Conservation (phyloP, 2,113 vertebrate genomes). For the Osmerus eperlanus region DNA sequence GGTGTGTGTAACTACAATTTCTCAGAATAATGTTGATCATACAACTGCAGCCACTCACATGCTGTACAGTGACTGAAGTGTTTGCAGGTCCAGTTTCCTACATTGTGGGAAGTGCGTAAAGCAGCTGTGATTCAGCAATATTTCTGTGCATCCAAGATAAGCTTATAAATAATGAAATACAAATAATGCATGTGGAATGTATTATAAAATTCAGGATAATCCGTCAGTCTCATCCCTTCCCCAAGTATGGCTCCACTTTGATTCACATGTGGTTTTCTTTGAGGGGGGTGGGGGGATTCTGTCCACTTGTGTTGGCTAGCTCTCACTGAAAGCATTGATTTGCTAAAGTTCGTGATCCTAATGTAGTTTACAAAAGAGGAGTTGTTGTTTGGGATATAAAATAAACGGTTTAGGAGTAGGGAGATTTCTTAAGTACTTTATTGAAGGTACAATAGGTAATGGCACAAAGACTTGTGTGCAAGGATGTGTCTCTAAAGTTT, state of each 20-base stretch:
- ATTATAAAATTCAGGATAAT: constrained; percentile 42
- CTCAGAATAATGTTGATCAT: no score
- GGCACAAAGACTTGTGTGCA: neutral
- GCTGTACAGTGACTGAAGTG: constrained; percentile 29
- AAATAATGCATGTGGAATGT: constrained; percentile 47
- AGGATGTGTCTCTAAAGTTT: constrained; percentile 52
- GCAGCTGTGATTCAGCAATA: constrained; percentile 48
- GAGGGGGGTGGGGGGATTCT: neutral
- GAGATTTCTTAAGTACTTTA: no score
- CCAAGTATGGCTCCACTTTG: constrained; percentile 55
- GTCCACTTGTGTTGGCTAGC: no score
- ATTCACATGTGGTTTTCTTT: constrained; percentile 55
- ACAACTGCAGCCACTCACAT: no score
- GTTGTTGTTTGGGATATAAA: no score
- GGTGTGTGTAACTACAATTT: no score
- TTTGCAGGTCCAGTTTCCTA: constrained; percentile 38
- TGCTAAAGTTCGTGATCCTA: no score
- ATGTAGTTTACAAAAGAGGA: no score
- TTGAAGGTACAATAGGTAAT: no score
- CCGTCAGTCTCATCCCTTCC: constrained; percentile 26
- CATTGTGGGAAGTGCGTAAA: constrained; percentile 37
- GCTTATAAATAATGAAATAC: constrained; percentile 30
- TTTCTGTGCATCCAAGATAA: constrained; percentile 34
- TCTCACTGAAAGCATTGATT: no score
- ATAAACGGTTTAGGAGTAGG: no score